Conservation (phyloP, 2,797 vertebrate genomes). For the Microhierax caerulescens region DNA sequence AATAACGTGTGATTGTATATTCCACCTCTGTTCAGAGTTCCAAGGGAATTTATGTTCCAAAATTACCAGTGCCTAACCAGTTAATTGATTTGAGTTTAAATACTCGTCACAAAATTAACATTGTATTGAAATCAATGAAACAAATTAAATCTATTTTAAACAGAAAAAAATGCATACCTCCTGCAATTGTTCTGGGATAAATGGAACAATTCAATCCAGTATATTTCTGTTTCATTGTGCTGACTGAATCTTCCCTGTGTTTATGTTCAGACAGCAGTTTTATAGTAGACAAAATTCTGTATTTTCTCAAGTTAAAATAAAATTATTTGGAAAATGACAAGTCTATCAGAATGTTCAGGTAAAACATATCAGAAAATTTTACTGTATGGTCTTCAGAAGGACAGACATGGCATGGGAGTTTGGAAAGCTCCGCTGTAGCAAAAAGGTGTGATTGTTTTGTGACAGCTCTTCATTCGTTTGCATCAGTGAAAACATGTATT, state of each 20-base stretch:
- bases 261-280: neutral
- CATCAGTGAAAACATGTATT: neutral
- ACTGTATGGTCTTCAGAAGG: neutral
- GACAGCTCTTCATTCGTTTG: neutral
- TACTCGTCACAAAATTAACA: neutral
- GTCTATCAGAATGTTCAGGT: neutral
- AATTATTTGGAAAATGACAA: neutral
- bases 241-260: neutral
- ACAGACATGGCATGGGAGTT: neutral
- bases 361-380: neutral
- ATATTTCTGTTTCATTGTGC: neutral
- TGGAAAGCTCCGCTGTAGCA: neutral
- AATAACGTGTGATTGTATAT: neutral
- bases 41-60: neutral
- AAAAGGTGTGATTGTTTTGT: neutral
- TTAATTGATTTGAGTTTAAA: neutral
- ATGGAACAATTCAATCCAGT: neutral
- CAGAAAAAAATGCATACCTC: neutral
- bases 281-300: neutral
- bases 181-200: neutral
- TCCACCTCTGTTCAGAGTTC: neutral
- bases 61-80: neutral
- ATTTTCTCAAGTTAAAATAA: neutral
- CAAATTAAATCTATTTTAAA: neutral
- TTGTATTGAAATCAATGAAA: neutral